Conservation (phyloP, 2,113 vertebrate genomes). For the Acinonyx jubatus region DNA sequence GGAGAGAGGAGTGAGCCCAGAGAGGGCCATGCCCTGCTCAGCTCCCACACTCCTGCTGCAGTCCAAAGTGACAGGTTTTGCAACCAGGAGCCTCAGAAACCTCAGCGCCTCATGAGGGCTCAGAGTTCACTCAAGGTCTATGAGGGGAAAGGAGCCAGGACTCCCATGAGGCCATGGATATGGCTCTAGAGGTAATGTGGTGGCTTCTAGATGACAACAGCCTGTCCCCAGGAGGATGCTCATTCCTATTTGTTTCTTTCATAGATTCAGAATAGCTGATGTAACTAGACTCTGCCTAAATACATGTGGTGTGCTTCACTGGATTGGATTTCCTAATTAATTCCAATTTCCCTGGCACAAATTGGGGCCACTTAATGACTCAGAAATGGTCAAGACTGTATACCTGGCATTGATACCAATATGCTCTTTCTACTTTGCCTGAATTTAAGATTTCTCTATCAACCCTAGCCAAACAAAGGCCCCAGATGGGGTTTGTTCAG, state of each 20-base stretch:
- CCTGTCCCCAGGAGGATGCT: background rate
- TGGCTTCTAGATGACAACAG: background rate
- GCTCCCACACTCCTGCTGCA: rapidly evolving
- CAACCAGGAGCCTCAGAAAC: background rate
- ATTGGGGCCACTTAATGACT: conserved; percentile 42
- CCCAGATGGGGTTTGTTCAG: background rate
- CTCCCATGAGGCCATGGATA: background rate
- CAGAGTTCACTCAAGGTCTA: background rate
- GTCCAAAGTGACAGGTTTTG: background rate
- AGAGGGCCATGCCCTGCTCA: background rate
- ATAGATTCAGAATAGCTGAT: background rate
- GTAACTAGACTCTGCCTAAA: background rate
- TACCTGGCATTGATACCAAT: conserved; percentile 47
- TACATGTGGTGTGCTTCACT: background rate
- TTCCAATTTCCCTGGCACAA: conserved; percentile 63
- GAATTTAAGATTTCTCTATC: conserved; percentile 71
- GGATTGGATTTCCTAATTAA: background rate
- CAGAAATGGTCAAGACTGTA: conserved; percentile 68
- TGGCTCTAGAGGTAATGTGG: background rate
- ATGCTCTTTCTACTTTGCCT: conserved; percentile 69
- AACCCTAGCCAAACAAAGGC: background rate
- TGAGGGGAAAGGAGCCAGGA: background rate
- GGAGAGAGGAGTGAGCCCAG: background rate
- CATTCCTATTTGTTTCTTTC: background rate
- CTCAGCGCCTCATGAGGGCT: background rate